A percentile compares a stretch with the other conserved stretches of the same genome.
These are phyloP conservation scores for Mormyrops attenuatus DNA, from an alignment of 2,797 vertebrate genomes.

Conservation along the genomic window DNA sequence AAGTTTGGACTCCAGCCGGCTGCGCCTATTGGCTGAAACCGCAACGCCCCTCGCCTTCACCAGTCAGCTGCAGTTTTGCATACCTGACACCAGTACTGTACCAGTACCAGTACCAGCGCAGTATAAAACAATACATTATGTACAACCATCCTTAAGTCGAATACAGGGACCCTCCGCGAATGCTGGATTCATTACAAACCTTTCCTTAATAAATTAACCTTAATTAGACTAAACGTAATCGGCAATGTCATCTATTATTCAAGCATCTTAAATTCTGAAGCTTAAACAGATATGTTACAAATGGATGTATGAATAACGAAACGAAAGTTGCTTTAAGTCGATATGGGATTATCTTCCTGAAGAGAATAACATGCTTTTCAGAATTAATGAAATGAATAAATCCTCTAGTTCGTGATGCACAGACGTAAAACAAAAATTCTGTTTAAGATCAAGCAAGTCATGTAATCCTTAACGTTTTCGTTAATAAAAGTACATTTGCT, in stretches of 20 bases:
- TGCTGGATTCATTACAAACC: neutral
- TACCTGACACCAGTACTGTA: neutral
- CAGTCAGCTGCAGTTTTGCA: neutral
- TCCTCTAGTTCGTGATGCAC: neutral
- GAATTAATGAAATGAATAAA: neutral
- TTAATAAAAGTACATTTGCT: neutral
- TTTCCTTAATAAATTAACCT: neutral
- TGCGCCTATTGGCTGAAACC: conserved; percentile 30
- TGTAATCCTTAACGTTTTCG: neutral
- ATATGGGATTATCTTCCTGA: neutral
- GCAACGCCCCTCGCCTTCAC: conserved; percentile 29
- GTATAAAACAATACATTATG: neutral
- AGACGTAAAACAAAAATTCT: neutral
- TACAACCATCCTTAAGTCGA: neutral
- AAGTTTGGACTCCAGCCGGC: neutral
- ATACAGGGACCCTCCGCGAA: neutral
- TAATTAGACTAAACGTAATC: neutral
- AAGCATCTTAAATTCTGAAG: neutral
- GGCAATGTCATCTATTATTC: neutral
- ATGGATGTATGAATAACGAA: neutral
- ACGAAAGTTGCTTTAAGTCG: neutral
- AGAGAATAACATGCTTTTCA: neutral
- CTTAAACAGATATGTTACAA: neutral
- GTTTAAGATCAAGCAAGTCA: neutral
- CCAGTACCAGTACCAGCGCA: neutral